Evolutionary conservation across 2,797 vertebrate genomes (phyloP).

Genomic region (Falco biarmicus): DNA sequence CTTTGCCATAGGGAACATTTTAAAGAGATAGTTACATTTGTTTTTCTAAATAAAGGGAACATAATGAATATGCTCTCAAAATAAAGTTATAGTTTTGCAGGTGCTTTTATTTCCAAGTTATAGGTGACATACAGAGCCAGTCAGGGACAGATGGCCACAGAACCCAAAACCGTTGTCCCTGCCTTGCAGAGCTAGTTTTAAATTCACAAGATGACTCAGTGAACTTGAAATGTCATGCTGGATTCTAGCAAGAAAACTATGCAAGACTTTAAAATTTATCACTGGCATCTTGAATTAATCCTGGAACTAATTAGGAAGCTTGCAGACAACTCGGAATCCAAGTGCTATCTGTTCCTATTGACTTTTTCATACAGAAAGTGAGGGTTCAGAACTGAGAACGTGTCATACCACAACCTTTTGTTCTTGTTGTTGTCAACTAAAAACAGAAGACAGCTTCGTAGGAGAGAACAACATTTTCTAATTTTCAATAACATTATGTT

Average conservation of each 20-base stretch:
- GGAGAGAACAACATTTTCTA: not conserved
- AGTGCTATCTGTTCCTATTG: conserved; percentile 27
- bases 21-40: not conserved
- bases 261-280: conserved; percentile 42
- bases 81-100: not conserved
- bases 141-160: not conserved
- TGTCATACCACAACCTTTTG: not conserved
- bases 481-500: not conserved
- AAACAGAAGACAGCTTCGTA: not conserved
- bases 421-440: not conserved
- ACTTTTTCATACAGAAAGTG: conserved; percentile 1
- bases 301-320: conserved; percentile 50
- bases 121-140: not conserved
- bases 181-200: not conserved
- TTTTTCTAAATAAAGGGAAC: not conserved
- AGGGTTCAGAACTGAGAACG: not conserved
- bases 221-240: conserved; percentile 44
- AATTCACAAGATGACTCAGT: not conserved
- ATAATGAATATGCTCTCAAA: not conserved
- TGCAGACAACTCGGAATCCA: not conserved
- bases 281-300: conserved; percentile 45
- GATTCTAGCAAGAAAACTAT: conserved; percentile 28
- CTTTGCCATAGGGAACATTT: not conserved
- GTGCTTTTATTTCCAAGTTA: not conserved
- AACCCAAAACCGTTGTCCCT: not conserved